Conservation (phyloP, 2,888 invertebrate species). For the Heterodera filipjevi region DNA sequence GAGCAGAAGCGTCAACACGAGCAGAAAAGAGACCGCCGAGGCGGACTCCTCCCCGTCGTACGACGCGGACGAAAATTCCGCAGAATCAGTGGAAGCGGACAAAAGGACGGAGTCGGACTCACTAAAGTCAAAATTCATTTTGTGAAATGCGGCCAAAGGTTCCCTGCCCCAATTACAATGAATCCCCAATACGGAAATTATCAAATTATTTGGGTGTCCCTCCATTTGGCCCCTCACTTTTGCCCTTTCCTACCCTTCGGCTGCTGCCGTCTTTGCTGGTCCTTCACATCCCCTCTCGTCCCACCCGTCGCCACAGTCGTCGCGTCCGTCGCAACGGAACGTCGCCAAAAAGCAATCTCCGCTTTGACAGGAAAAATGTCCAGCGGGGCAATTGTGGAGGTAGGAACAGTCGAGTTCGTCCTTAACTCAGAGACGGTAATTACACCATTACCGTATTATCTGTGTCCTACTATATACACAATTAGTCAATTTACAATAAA, state of each 20-base stretch:
- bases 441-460: too few species aligned
- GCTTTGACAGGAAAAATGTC: not conserved
- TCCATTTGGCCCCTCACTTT: too few species aligned
- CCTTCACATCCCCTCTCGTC: constrained; percentile 14
- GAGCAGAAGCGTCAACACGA: not conserved
- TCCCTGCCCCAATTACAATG: too few species aligned
- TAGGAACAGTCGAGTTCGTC: constrained; percentile 16
- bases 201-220: too few species aligned
- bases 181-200: too few species aligned
- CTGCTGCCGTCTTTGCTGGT: not conserved
- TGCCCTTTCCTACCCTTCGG: too few species aligned
- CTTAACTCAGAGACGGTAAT: constrained; percentile 1
- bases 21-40: not conserved
- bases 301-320: constrained; percentile 15
- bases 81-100: too few species aligned
- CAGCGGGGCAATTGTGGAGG: constrained; percentile 19
- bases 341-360: constrained; percentile 20
- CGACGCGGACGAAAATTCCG: too few species aligned
- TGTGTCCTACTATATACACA: too few species aligned
- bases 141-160: too few species aligned
- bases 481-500: not conserved
- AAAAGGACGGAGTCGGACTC: not conserved
- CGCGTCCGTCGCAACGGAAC: constrained; percentile 9
- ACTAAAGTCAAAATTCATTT: too few species aligned
- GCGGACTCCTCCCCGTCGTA: not conserved